A percentile compares a stretch with the other conserved stretches of the same genome.
These are phyloP conservation scores for Tor tambroides DNA, from an alignment of 2,113 vertebrate species.

Conservation along the genomic window DNA sequence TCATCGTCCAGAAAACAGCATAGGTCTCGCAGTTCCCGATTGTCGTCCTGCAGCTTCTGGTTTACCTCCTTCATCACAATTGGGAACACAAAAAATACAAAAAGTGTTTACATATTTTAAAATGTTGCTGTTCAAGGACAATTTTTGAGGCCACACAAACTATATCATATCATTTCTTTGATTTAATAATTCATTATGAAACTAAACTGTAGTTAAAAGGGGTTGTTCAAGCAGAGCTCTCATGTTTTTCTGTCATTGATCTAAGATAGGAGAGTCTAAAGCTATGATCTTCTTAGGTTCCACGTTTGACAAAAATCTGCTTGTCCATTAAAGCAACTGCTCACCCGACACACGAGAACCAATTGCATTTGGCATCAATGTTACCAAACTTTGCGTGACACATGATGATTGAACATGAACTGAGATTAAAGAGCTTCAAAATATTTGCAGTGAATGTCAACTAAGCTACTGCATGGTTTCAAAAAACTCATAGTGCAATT, in stretches of 20 bases:
- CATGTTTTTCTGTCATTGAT: not conserved
- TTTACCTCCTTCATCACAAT: conserved; percentile 85
- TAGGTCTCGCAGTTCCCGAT: conserved; percentile 94
- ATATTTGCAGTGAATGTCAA: not conserved
- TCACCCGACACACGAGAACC: not conserved
- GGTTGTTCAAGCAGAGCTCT: not conserved
- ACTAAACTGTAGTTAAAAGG: not conserved
- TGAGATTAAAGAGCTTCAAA: not conserved
- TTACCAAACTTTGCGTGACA: not conserved
- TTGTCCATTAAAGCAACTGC: not conserved
- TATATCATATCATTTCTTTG: not conserved
- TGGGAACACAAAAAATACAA: not conserved
- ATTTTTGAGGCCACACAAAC: not conserved
- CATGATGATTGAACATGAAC: not conserved
- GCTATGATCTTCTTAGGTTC: not conserved
- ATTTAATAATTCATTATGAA: not conserved
- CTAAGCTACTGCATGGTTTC: not conserved
- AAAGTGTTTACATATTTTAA: not conserved
- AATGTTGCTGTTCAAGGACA: not conserved
- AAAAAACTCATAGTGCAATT: not conserved
- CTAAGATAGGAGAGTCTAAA: not conserved
- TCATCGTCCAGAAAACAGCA: conserved; percentile 98
- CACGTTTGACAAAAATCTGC: not conserved
- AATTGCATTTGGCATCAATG: not conserved
- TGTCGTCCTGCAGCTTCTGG: conserved; percentile 97